A percentile compares a stretch with the other conserved stretches of the same genome.
These are phyloP conservation scores for Plagiodera versicolora DNA, from an alignment of 2,888 invertebrate genomes.

Conservation along the genomic window DNA sequence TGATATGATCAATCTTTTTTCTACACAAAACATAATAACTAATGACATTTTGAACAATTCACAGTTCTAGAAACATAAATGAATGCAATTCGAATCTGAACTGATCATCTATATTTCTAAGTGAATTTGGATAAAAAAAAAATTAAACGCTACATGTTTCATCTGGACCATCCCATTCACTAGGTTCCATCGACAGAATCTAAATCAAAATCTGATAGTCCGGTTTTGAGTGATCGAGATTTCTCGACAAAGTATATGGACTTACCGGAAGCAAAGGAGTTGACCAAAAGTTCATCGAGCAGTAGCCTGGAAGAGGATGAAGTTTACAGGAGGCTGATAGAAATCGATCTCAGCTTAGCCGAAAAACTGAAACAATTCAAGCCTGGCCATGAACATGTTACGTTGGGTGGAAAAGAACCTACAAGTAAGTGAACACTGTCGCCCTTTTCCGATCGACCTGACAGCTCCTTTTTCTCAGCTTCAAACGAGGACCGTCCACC, in stretches of 20 bases:
- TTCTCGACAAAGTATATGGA: slow-evolving; percentile 47
- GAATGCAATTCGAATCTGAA: too few species aligned
- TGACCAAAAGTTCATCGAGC: slow-evolving; percentile 26
- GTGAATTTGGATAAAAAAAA: too few species aligned
- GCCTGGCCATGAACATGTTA: neutral
- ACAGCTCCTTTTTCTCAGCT: neutral
- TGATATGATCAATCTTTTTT: too few species aligned
- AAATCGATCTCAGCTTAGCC: slow-evolving; percentile 45
- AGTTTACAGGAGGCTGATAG: slow-evolving; percentile 39
- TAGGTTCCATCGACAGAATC: slow-evolving; percentile 40
- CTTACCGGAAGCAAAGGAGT: slow-evolving; percentile 35
- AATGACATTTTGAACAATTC: too few species aligned
- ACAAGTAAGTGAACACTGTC: slow-evolving; percentile 6
- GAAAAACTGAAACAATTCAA: slow-evolving; percentile 39
- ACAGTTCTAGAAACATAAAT: too few species aligned
- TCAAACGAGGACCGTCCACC: neutral
- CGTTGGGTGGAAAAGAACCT: slow-evolving; percentile 4
- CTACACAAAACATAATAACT: too few species aligned
- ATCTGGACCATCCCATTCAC: neutral
- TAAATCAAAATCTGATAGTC: slow-evolving; percentile 1
- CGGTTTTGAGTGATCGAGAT: slow-evolving; percentile 37
- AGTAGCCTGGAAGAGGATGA: slow-evolving; percentile 39
- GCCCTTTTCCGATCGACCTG: too few species aligned
- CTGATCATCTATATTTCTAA: too few species aligned
- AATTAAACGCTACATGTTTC: too few species aligned